Conservation (phyloP, 2,888 invertebrate species). For the Drosophila heteroneura region DNA sequence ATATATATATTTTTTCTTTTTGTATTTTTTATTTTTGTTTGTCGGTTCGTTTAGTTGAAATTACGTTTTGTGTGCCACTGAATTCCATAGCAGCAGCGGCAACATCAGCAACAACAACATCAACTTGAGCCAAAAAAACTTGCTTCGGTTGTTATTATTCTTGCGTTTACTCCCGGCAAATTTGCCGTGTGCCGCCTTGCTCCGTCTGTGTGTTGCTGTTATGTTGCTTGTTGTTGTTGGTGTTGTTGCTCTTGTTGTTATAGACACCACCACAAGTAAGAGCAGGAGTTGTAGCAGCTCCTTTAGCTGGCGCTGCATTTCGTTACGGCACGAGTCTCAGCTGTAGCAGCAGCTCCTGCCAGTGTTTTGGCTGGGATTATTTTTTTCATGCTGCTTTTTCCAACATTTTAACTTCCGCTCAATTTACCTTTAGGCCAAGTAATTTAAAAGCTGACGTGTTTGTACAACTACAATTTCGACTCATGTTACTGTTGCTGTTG, state of each 20-base stretch:
- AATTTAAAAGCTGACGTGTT: slow-evolving; percentile 84
- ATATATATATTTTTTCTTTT: slow-evolving; percentile 33
- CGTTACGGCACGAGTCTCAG: slow-evolving; percentile 48
- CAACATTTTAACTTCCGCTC: slow-evolving; percentile 83
- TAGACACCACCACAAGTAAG: slow-evolving; percentile 51
- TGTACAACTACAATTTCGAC: slow-evolving; percentile 82
- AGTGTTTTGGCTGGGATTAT: slow-evolving; percentile 54
- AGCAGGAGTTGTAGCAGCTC: slow-evolving; percentile 39
- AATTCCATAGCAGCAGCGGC: slow-evolving; percentile 72
- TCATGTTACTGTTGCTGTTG: slow-evolving; percentile 73
- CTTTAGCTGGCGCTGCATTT: slow-evolving; percentile 41
- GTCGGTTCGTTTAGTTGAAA: slow-evolving; percentile 82
- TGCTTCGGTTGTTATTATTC: slow-evolving; percentile 81
- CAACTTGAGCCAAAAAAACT: slow-evolving; percentile 78
- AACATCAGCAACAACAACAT: slow-evolving; percentile 18
- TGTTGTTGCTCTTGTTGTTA: slow-evolving; percentile 37
- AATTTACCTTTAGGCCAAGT: slow-evolving; percentile 83
- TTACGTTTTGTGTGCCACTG: slow-evolving; percentile 82
- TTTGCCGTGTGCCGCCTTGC: slow-evolving; percentile 72
- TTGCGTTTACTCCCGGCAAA: slow-evolving; percentile 80
- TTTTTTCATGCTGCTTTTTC: slow-evolving; percentile 74
- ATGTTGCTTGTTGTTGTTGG: slow-evolving; percentile 27
- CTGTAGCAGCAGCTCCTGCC: slow-evolving; percentile 36
- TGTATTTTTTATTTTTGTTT: slow-evolving; percentile 58
- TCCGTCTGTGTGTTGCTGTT: slow-evolving; percentile 16